Percentiles rank a stretch among this genome's conserved stretches.
Evolutionary conservation across 1,140 invertebrate species (phyloP).

Genomic region (Brachionus koreanus): DNA sequence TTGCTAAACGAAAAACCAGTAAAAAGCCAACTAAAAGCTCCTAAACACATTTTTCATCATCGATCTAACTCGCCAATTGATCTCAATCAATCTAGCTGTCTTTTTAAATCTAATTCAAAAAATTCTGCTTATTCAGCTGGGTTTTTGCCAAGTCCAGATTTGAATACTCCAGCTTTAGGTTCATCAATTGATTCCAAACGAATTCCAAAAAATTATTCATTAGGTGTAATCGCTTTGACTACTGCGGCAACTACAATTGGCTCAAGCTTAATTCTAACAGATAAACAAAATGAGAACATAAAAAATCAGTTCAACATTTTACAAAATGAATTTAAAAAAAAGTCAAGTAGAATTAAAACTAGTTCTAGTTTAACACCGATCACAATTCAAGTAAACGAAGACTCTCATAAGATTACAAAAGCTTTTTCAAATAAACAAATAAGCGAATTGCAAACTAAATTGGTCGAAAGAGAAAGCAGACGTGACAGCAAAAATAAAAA

Average conservation of each 20-base stretch:
- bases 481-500: neutral
- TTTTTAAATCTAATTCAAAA: neutral
- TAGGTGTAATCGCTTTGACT: constrained; percentile 1
- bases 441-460: neutral
- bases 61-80: constrained; percentile 1
- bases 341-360: neutral
- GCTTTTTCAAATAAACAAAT: neutral
- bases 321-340: neutral
- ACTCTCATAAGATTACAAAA: neutral
- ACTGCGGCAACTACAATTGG: neutral
- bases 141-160: constrained; percentile 13
- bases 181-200: neutral
- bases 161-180: neutral
- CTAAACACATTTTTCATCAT: neutral
- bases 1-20: neutral
- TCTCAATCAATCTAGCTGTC: neutral
- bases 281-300: neutral
- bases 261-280: neutral
- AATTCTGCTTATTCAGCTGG: constrained; percentile 24
- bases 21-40: neutral
- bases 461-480: neutral
- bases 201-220: neutral
- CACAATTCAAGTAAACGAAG: neutral
- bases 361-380: constrained; percentile 29
- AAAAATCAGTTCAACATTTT: neutral